A percentile compares a stretch with the other conserved stretches of the same genome.
Evolutionary conservation across 2,888 invertebrate species (phyloP).

Genomic region (Diarsia dahlii): DNA sequence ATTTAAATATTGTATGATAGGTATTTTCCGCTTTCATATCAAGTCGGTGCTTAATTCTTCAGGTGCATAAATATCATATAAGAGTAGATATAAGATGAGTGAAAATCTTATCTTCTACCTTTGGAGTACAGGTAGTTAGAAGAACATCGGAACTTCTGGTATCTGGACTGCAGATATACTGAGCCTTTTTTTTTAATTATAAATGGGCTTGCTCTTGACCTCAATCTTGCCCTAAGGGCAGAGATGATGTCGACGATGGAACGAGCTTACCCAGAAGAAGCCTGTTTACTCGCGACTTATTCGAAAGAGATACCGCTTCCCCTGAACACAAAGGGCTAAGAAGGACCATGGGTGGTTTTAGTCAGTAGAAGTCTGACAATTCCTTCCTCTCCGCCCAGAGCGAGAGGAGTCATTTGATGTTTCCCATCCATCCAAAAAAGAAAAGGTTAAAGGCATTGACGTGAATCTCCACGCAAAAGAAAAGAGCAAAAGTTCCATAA

Average conservation of each 20-base stretch:
- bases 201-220: no score
- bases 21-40: not conserved
- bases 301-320: no score
- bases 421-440: not conserved
- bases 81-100: not conserved
- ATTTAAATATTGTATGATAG: slow-evolving; percentile 2
- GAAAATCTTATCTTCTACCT: not conserved
- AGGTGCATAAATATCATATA: not conserved
- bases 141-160: not conserved
- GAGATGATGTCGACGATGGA: no score
- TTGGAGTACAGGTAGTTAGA: not conserved
- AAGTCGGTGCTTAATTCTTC: not conserved
- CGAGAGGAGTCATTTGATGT: no score
- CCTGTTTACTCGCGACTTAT: no score
- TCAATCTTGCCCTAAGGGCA: no score
- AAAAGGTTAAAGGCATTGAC: not conserved
- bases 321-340: no score
- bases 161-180: not conserved
- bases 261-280: no score
- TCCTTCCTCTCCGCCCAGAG: no score
- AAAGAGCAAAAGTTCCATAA: not conserved
- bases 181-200: no score
- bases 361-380: no score
- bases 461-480: not conserved
- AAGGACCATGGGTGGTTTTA: no score